phyloP scores from a whole-genome alignment of 2,888 invertebrate species.

The Melangyna quadrimaculata region DNA sequence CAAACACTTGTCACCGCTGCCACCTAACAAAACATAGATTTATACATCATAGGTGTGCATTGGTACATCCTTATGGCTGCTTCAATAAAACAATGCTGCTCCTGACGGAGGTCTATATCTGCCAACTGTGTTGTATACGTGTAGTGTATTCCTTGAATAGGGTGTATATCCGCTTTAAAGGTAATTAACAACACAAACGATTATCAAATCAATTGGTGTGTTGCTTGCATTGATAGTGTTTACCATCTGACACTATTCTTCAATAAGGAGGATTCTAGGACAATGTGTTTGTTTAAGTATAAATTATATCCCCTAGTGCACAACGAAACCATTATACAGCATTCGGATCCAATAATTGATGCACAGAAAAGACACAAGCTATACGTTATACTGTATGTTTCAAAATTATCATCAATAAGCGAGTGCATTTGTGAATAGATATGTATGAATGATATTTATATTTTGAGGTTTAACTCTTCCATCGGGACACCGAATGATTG shows the following conservation, averaged over 20 bases:
- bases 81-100: background rate
- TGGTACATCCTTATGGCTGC: background rate
- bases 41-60: too few species aligned
- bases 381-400: background rate
- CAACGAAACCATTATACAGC: background rate
- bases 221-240: constrained; percentile 11
- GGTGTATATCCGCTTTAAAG: constrained; percentile 7
- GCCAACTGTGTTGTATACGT: background rate
- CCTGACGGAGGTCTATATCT: background rate
- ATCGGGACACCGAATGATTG: background rate
- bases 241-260: background rate
- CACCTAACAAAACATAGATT: background rate
- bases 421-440: background rate
- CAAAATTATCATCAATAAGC: constrained; percentile 21
- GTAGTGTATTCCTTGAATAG: background rate
- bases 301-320: constrained; percentile 2
- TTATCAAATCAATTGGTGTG: constrained; percentile 23
- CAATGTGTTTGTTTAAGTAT: background rate
- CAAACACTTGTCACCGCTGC: background rate
- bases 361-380: background rate
- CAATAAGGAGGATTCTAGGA: too few species aligned
- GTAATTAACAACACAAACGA: constrained; percentile 29
- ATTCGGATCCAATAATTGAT: background rate
- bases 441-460: background rate
- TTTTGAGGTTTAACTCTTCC: background rate